Base-by-base conservation (phyloP, 2,888 invertebrate genomes). In the Drosophila conformis region DNA sequence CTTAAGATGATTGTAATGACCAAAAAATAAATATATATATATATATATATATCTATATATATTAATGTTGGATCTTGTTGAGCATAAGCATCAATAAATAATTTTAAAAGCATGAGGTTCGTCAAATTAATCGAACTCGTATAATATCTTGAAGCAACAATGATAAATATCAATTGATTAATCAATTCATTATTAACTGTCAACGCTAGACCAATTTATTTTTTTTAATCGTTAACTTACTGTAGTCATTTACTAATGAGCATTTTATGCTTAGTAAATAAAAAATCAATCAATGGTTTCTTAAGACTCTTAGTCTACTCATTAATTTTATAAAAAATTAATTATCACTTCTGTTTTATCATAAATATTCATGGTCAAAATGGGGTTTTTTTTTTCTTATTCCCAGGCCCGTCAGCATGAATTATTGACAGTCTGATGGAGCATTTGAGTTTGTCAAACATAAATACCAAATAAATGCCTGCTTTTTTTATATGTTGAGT, bases 381-480 rank as follows among this genome's bases (percentile, higher is more conserved):
- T 52, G 15, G 21, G 13, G 61, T 58, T 46, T 52, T 52, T 65
- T 51, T 31, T 62, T 62, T 54, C 49, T 21, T n/a, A 29, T 33
- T 68, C 65, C 53, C 67, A 63, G 64, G 58, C 61, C 70, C 69
- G 54, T 76, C 72, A 71, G 72, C 72, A 67, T 72, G 66, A 64
- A 61, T 64, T 76, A 78, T 78, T 76, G 72, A 63, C 76, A 72
- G 80, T 66, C 69, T 72, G 76, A 72, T 69, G 66, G 49, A 35
- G 48, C 66, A 64, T 80, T 78, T 78, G 63, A 66, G 63, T 78
- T 78, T 76, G 80, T 59, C 78, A 80, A 78, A 76, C 65, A 80
- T 61, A 80, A 78, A 80, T 67, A 76, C 51, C 69, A 76, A 54
- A 57, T 40, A 49, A 48, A 27, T 68, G 65, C 40, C 46, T 38